These are phyloP conservation scores for Podiceps cristatus DNA, from an alignment of 2,113 vertebrate genomes.

Conservation along the genomic window DNA sequence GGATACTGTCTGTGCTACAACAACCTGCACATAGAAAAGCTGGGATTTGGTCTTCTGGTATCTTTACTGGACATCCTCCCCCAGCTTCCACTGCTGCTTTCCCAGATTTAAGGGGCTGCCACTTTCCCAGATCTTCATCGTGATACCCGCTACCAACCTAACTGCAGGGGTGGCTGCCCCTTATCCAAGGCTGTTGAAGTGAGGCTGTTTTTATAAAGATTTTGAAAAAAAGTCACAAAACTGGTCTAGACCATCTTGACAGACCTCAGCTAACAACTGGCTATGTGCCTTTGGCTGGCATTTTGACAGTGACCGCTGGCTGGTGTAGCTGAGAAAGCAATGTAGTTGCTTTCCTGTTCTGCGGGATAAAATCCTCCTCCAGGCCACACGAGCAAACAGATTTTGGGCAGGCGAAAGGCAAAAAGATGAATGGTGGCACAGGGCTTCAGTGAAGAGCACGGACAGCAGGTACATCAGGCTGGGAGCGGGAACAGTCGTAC, in stretches of 20 bases:
- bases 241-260: not conserved
- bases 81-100: not conserved
- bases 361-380: not conserved
- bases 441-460: not conserved
- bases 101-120: not conserved
- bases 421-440: not conserved
- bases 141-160: not conserved
- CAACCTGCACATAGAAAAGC: not conserved
- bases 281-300: fast-evolving
- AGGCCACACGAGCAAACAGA: not conserved
- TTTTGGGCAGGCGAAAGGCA: not conserved
- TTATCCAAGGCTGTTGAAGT: not conserved
- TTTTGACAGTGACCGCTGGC: not conserved
- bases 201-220: not conserved
- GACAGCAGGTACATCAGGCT: not conserved
- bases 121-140: not conserved
- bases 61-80: not conserved
- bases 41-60: not conserved
- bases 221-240: not conserved
- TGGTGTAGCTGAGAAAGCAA: not conserved
- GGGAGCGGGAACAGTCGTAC: not conserved
- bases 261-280: not conserved
- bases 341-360: not conserved
- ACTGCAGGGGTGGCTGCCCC: not conserved
- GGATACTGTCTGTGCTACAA: not conserved